Evolutionary conservation across 53 echinoderm and acorn worm genomes (phyloP).

Genomic region (Paracentrotus lividus): DNA sequence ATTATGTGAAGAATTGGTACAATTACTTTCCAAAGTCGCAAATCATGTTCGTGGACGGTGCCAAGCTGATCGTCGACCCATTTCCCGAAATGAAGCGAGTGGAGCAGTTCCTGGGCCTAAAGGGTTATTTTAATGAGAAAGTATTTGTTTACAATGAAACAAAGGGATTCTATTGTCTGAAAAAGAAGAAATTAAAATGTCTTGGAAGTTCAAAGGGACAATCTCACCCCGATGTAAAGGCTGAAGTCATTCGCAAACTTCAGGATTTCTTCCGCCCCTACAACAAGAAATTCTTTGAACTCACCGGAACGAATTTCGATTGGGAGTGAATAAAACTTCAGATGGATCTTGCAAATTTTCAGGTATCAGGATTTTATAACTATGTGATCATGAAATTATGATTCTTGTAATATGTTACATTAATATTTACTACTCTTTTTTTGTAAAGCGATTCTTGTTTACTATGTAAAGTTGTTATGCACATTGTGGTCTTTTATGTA

Average conservation of each 20-base stretch:
- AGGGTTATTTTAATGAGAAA: slow-evolving; percentile 73
- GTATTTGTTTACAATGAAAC: slow-evolving; percentile 87
- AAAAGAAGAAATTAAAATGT: slow-evolving; percentile 81
- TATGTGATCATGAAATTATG: not conserved
- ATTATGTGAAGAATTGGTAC: slow-evolving; percentile 81
- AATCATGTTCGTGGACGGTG: slow-evolving; percentile 92
- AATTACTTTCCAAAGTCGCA: slow-evolving; percentile 79
- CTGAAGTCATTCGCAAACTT: slow-evolving; percentile 74
- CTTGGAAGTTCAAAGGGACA: slow-evolving; percentile 87
- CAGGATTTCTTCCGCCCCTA: slow-evolving; percentile 86
- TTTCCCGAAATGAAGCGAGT: slow-evolving; percentile 89
- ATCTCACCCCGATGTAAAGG: slow-evolving; percentile 86
- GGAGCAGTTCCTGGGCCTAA: slow-evolving; percentile 84
- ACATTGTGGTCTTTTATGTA: too few species aligned
- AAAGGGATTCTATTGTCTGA: slow-evolving; percentile 90
- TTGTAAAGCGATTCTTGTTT: too few species aligned
- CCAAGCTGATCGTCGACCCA: slow-evolving; percentile 84
- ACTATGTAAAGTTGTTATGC: too few species aligned
- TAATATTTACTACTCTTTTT: not conserved
- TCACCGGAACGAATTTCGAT: slow-evolving; percentile 78
- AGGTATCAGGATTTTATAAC: not conserved
- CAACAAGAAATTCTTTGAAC: slow-evolving; percentile 83
- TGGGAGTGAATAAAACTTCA: slow-evolving; percentile 71
- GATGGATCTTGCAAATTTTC: not conserved
- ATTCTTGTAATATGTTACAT: not conserved